Evolutionary conservation across 2,797 vertebrate species (phyloP).

Genomic region (Helarctos malayanus): DNA sequence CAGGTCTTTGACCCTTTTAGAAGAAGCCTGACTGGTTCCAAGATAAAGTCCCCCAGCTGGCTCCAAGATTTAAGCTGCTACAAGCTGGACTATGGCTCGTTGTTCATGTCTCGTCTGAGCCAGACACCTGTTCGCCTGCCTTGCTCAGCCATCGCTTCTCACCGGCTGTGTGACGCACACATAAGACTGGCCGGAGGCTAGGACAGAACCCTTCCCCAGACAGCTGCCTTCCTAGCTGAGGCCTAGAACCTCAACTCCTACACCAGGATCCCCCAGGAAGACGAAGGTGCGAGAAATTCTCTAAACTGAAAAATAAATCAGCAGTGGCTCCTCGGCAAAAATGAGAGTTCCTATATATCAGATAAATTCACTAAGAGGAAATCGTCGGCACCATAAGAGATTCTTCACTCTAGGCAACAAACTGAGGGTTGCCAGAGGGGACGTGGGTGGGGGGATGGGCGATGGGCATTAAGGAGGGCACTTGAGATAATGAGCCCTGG

Average conservation of each 20-base stretch:
- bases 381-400: neutral
- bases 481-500: neutral
- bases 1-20: neutral
- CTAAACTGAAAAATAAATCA: neutral
- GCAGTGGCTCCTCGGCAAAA: neutral
- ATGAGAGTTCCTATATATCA: neutral
- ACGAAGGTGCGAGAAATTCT: neutral
- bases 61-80: neutral
- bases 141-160: neutral
- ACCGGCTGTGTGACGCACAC: rapidly evolving
- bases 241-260: neutral
- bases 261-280: neutral
- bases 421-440: neutral
- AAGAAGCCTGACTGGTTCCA: neutral
- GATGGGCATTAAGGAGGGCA: neutral
- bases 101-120: neutral
- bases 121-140: neutral
- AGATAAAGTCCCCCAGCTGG: neutral
- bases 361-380: neutral
- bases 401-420: neutral
- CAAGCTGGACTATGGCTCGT: too few relatives aligned
- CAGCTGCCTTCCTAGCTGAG: neutral
- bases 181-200: rapidly evolving
- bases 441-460: neutral
- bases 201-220: neutral